These are phyloP conservation scores for Catostylus mosaicus DNA, from an alignment of 30 jellyfish, hydroid and myxozoan genomes.

Conservation along the genomic window DNA sequence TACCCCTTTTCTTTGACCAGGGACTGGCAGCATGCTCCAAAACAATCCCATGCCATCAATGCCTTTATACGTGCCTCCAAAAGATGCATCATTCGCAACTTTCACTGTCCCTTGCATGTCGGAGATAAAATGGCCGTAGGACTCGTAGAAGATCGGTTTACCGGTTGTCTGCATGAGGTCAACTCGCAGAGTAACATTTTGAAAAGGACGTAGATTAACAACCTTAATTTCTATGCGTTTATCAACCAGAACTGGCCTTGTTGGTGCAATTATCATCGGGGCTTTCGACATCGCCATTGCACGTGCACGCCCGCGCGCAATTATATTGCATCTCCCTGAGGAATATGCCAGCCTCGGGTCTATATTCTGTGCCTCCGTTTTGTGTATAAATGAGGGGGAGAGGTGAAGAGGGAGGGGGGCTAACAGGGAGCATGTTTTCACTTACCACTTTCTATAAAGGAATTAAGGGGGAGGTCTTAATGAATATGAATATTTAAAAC, in stretches of 20 bases:
- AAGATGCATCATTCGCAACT: conserved; percentile 36
- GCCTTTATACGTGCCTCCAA: conserved; percentile 62
- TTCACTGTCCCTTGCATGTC: conserved; percentile 35
- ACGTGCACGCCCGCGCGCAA: too few relatives aligned
- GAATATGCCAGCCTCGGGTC: too few relatives aligned
- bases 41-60: conserved; percentile 68
- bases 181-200: conserved; percentile 46
- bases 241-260: conserved; percentile 49
- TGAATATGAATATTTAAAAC: too few relatives aligned
- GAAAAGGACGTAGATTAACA: conserved; percentile 33
- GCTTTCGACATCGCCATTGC: too few relatives aligned
- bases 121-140: conserved; percentile 56
- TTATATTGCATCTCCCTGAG: too few relatives aligned
- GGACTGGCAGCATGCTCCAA: conserved; percentile 71
- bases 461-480: too few relatives aligned
- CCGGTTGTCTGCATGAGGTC: background rate
- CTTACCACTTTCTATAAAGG: too few relatives aligned
- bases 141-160: conserved; percentile 16
- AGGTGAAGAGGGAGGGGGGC: too few relatives aligned
- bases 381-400: too few relatives aligned
- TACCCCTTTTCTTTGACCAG: conserved; percentile 51
- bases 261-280: conserved; percentile 39
- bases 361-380: too few relatives aligned
- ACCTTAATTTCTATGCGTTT: conserved; percentile 13
- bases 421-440: too few relatives aligned